Percentiles rank a stretch among this genome's conserved stretches.
Evolutionary conservation across 2,797 vertebrate genomes (phyloP).

Genomic region (Melanotaenia trifasciata): DNA sequence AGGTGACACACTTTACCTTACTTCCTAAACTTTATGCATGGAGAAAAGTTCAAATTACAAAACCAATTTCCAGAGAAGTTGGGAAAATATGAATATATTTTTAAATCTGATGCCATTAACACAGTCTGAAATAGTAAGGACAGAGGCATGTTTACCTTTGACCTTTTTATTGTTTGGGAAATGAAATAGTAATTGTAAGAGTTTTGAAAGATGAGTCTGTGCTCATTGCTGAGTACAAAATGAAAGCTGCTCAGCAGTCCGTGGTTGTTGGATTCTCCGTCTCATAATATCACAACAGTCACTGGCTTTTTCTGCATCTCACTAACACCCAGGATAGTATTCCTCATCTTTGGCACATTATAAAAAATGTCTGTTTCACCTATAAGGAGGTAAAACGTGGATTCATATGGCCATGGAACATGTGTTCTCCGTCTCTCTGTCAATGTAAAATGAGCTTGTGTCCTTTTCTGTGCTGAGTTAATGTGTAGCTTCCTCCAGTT

Average conservation of each 20-base stretch:
- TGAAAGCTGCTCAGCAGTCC: neutral
- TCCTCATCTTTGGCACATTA: neutral
- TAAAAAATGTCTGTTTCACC: too few species aligned
- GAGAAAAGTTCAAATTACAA: neutral
- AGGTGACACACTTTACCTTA: neutral
- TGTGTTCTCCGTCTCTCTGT: too few species aligned
- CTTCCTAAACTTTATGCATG: neutral
- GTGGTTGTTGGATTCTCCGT: neutral
- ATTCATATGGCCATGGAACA: too few species aligned
- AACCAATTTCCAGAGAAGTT: neutral
- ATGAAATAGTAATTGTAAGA: neutral
- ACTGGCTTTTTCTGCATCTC: neutral
- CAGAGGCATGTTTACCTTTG: neutral
- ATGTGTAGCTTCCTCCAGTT: neutral
- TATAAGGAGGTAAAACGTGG: too few species aligned
- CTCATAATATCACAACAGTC: neutral
- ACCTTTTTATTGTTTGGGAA: neutral
- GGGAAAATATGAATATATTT: neutral
- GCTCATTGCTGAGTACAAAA: neutral
- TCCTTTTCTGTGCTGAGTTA: neutral
- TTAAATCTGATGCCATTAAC: neutral
- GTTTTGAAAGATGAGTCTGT: neutral
- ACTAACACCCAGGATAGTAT: neutral
- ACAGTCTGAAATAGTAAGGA: neutral
- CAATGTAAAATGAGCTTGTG: too few species aligned